Conservation (phyloP, 2,888 invertebrate species). For the Fragum sueziense region DNA sequence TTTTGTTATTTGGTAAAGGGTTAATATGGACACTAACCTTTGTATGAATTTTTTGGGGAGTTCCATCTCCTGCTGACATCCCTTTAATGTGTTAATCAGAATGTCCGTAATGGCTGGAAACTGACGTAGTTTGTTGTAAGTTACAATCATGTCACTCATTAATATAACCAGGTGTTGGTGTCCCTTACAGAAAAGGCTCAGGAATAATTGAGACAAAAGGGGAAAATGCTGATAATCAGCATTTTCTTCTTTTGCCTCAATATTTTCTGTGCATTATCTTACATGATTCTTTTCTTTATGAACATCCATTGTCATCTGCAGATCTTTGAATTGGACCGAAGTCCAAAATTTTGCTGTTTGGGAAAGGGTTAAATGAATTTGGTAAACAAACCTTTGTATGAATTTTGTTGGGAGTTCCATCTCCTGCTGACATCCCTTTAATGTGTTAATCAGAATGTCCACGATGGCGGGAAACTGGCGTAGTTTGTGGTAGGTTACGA, state of each 20-base stretch:
- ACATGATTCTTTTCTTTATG: too few relatives aligned
- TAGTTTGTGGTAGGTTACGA: conserved; percentile 61
- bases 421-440: conserved; percentile 5
- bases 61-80: neutral
- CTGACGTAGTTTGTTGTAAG: conserved; percentile 65
- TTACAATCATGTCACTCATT: conserved; percentile 50
- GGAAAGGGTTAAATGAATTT: too few relatives aligned
- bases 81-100: conserved; percentile 40
- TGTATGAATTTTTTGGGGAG: conserved; percentile 40
- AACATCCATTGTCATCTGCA: too few relatives aligned
- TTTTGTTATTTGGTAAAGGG: too few relatives aligned
- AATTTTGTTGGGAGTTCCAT: conserved; percentile 40
- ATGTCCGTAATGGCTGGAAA: conserved; percentile 56
- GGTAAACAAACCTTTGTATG: conserved; percentile 47
- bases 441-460: conserved; percentile 40
- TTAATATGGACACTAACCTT: too few relatives aligned
- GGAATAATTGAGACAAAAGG: too few relatives aligned
- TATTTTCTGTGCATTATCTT: too few relatives aligned
- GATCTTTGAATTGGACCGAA: too few relatives aligned
- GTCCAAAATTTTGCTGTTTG: too few relatives aligned
- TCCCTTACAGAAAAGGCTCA: too few relatives aligned
- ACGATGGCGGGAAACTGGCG: conserved; percentile 63
- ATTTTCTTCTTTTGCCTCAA: too few relatives aligned
- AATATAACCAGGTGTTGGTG: conserved; percentile 61
- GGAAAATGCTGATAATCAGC: too few relatives aligned